Evolutionary conservation across 2,888 invertebrate species (phyloP).

Genomic region (Amphiduros pacificus): DNA sequence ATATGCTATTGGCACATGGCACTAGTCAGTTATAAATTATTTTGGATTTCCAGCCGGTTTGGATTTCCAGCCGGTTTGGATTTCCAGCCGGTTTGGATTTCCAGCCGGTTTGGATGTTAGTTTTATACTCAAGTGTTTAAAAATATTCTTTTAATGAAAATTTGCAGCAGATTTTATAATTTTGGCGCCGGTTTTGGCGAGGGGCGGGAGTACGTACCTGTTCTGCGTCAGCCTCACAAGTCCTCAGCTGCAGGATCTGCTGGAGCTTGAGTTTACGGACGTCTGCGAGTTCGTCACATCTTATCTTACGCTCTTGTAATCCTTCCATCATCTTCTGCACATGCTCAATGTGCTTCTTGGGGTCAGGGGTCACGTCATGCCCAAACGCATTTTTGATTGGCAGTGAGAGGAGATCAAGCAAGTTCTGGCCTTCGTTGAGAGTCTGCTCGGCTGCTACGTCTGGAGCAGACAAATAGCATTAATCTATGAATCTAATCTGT

Average conservation of each 20-base stretch:
- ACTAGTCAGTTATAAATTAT: too few relatives aligned
- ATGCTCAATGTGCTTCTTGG: constrained; percentile 67
- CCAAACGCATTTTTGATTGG: constrained; percentile 79
- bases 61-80: too few relatives aligned
- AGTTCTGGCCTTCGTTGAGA: constrained; percentile 74
- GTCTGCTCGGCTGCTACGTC: constrained; percentile 71
- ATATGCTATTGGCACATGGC: too few relatives aligned
- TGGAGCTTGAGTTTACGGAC: constrained; percentile 76
- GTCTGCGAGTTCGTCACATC: constrained; percentile 71
- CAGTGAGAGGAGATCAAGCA: constrained; percentile 76
- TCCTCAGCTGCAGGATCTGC: constrained; percentile 74
- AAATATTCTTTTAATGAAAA: too few relatives aligned
- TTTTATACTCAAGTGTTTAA: too few relatives aligned
- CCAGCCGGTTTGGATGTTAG: too few relatives aligned
- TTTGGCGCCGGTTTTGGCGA: too few relatives aligned
- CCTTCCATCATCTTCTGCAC: constrained; percentile 64
- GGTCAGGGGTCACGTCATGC: constrained; percentile 66
- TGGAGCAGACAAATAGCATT: constrained; percentile 49
- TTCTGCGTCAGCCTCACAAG: constrained; percentile 75
- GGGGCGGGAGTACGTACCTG: constrained; percentile 68
- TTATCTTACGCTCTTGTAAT: constrained; percentile 67
- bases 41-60: too few relatives aligned
- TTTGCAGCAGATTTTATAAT: too few relatives aligned
- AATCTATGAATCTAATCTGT: too few relatives aligned
- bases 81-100: too few relatives aligned